A percentile compares a stretch with the other conserved stretches of the same genome.
phyloP scores from a whole-genome alignment of 2,113 vertebrate species.

The Helogale parvula region DNA sequence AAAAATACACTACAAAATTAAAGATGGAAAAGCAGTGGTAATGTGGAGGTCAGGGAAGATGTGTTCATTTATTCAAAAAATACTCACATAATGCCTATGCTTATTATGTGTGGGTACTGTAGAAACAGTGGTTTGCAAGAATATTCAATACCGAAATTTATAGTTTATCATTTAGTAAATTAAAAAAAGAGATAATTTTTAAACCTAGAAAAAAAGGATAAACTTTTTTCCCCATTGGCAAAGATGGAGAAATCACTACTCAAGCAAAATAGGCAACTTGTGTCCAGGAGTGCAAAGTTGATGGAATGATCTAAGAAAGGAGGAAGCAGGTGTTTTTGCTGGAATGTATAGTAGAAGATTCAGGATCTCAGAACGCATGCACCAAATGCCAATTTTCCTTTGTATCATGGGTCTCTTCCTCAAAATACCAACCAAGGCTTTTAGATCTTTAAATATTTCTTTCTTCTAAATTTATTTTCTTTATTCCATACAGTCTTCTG shows the following conservation, averaged over 20 bases:
- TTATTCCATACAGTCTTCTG: neutral
- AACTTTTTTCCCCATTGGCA: neutral
- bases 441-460: neutral
- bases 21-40: neutral
- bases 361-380: neutral
- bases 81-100: neutral
- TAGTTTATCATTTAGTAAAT: neutral
- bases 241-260: neutral
- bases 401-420: neutral
- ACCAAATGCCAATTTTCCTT: neutral
- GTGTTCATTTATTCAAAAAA: neutral
- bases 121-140: neutral
- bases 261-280: neutral
- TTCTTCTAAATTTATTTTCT: neutral
- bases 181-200: neutral
- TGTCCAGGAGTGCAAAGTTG: neutral
- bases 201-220: neutral
- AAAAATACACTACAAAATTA: neutral
- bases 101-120: neutral
- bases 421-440: neutral
- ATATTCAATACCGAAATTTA: neutral
- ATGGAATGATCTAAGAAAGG: neutral
- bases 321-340: neutral
- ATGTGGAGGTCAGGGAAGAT: neutral
- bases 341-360: neutral